These are phyloP conservation scores for Crotalus helleri DNA, from an alignment of 2,113 vertebrate species.

Conservation along the genomic window DNA sequence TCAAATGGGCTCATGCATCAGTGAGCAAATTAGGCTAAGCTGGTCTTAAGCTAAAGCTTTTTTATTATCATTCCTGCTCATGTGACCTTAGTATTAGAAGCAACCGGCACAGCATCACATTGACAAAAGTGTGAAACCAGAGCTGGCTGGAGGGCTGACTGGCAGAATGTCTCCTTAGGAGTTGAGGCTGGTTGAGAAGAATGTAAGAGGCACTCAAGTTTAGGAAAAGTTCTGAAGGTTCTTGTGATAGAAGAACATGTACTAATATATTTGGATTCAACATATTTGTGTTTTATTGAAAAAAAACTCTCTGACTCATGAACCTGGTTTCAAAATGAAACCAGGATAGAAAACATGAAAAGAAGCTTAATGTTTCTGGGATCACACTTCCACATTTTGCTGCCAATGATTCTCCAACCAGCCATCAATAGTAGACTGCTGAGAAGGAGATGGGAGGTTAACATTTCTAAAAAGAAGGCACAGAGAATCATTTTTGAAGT, in stretches of 20 bases:
- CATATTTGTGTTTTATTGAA: no score
- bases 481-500: background rate
- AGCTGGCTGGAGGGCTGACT: background rate
- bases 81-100: background rate
- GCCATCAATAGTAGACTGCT: background rate
- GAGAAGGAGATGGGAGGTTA: background rate
- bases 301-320: background rate
- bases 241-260: background rate
- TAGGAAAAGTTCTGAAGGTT: background rate
- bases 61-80: background rate
- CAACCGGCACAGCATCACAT: conserved; percentile 25
- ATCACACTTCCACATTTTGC: background rate
- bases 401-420: background rate
- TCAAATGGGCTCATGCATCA: background rate
- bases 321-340: background rate
- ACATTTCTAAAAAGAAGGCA: background rate
- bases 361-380: background rate
- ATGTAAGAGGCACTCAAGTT: background rate
- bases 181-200: background rate
- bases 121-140: background rate
- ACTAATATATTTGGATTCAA: background rate
- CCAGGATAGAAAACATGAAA: background rate
- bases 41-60: conserved; percentile 54
- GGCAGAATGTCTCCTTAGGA: background rate
- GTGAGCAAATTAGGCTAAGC: conserved; percentile 56